Evolutionary conservation across 2,888 invertebrate genomes (phyloP).

Genomic region (Abscondita cerata): DNA sequence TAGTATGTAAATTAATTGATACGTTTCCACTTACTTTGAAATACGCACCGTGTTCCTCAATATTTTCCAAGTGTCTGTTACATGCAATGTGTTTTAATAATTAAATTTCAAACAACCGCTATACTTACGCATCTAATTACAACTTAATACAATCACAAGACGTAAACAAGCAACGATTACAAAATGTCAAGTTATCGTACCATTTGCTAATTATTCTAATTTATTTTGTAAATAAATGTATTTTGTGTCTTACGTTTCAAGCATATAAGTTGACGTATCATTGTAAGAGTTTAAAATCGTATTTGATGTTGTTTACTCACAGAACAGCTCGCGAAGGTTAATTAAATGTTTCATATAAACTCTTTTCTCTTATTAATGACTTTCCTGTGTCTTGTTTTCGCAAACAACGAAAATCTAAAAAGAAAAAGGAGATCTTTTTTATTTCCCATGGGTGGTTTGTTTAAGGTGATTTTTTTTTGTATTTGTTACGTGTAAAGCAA

Average conservation of each 20-base stretch:
- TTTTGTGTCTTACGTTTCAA: neutral
- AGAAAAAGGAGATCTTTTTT: conserved; percentile 31
- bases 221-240: too few relatives aligned
- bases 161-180: too few relatives aligned
- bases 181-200: too few relatives aligned
- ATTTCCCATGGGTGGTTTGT: conserved; percentile 47
- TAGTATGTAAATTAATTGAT: too few relatives aligned
- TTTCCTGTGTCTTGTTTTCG: neutral
- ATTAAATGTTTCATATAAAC: neutral
- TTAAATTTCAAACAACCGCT: neutral
- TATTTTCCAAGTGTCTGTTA: neutral
- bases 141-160: too few relatives aligned
- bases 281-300: neutral
- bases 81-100: neutral
- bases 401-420: neutral
- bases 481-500: neutral
- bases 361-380: conserved; percentile 1
- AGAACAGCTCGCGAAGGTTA: neutral
- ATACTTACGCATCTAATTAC: too few relatives aligned
- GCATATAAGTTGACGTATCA: neutral
- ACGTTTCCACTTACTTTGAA: too few relatives aligned
- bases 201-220: too few relatives aligned
- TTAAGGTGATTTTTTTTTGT: conserved; percentile 44
- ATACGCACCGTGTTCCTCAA: too few relatives aligned
- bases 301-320: neutral